Conservation (phyloP, 2,113 vertebrate species). For the Pseudorectes ferrugineus region DNA sequence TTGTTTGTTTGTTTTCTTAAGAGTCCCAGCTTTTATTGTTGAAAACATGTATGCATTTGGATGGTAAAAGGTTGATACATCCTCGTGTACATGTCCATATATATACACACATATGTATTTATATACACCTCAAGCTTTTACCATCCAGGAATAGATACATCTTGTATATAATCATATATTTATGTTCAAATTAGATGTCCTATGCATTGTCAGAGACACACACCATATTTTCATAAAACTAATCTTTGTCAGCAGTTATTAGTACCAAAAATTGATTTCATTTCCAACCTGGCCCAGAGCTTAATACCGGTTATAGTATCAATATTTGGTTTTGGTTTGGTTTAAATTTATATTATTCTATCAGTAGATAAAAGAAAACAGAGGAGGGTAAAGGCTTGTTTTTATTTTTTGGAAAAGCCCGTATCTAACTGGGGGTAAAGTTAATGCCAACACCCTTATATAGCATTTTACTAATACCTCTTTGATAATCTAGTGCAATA, state of each 20-base stretch:
- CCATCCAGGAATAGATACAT: conserved; percentile 56
- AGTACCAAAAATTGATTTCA: conserved; percentile 80
- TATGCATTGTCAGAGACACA: conserved; percentile 85
- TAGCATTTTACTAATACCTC: conserved; percentile 55
- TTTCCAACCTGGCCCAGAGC: conserved; percentile 85
- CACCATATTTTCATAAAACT: conserved; percentile 77
- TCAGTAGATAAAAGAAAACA: conserved; percentile 64
- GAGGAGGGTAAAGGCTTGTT: conserved; percentile 73
- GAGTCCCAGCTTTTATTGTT: conserved; percentile 71
- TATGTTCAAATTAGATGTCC: conserved; percentile 74
- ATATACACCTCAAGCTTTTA: conserved; percentile 62
- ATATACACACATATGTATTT: not conserved
- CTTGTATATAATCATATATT: conserved; percentile 43
- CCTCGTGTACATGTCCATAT: not conserved
- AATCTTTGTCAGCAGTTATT: conserved; percentile 71
- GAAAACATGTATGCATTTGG: conserved; percentile 47
- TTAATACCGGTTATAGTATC: conserved; percentile 65
- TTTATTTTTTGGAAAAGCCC: conserved; percentile 53
- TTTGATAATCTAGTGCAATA: conserved; percentile 67
- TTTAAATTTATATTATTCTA: not conserved
- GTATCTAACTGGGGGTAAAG: conserved; percentile 19
- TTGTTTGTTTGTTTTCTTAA: not conserved
- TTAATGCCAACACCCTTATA: conserved; percentile 61
- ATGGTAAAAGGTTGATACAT: conserved; percentile 63
- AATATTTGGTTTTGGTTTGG: not conserved